These are phyloP conservation scores for Acrocephalus arundinaceus DNA, from an alignment of 2,113 vertebrate species.

Conservation along the genomic window DNA sequence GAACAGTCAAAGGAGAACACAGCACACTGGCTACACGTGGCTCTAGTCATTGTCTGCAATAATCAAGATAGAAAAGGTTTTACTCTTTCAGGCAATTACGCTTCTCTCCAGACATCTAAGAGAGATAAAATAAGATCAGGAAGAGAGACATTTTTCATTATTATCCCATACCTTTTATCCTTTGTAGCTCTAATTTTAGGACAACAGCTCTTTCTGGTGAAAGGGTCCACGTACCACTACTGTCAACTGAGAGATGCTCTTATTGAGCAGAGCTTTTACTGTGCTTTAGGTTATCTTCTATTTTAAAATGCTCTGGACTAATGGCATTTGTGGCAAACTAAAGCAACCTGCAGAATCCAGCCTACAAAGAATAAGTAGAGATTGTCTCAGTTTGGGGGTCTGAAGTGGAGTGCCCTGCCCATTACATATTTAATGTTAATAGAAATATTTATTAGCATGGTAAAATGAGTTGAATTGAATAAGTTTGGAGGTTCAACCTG, in stretches of 20 bases:
- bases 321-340: neutral
- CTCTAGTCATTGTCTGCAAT: neutral
- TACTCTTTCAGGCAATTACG: neutral
- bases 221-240: neutral
- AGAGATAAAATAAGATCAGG: neutral
- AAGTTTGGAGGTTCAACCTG: neutral
- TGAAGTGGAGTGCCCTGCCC: neutral
- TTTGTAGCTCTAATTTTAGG: neutral
- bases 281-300: neutral
- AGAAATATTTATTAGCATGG: neutral
- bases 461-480: neutral
- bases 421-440: neutral
- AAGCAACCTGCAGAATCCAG: neutral
- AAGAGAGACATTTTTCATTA: neutral
- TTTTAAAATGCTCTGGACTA: neutral
- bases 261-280: neutral
- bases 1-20: neutral
- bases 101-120: neutral
- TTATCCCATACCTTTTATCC: neutral
- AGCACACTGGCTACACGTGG: neutral
- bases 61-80: neutral
- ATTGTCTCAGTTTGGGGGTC: fast-evolving
- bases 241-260: neutral
- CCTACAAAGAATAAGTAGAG: neutral
- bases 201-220: neutral